A percentile compares a stretch with the other conserved stretches of the same genome.
phyloP scores from a whole-genome alignment of 2,797 vertebrate species.

The Poeciliopsis paucimaculata region DNA sequence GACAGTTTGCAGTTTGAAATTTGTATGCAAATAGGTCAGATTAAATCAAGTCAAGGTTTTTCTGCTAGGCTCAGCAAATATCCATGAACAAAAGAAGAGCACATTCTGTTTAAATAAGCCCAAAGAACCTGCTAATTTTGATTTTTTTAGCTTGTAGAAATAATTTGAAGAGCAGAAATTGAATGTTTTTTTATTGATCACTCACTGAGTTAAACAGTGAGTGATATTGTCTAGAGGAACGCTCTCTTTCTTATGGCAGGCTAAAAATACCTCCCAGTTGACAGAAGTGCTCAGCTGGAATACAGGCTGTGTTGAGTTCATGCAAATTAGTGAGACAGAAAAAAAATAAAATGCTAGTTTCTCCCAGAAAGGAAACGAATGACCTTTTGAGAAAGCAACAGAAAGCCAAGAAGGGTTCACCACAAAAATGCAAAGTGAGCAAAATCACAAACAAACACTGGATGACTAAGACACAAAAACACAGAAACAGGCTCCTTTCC shows the following conservation, averaged over 20 bases:
- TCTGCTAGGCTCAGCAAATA: constrained; percentile 35
- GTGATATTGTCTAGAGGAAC: constrained; percentile 2
- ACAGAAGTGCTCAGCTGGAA: constrained; percentile 49
- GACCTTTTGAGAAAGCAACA: constrained; percentile 32
- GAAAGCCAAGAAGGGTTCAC: constrained; percentile 13
- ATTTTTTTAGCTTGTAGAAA: constrained; percentile 34
- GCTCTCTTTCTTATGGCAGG: constrained; percentile 30
- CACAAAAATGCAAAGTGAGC: constrained; percentile 21
- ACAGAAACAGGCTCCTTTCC: background rate
- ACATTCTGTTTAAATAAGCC: constrained; percentile 21
- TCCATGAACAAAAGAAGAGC: constrained; percentile 38
- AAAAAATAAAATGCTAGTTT: constrained; percentile 31
- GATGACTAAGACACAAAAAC: background rate
- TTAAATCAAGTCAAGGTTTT: constrained; percentile 29
- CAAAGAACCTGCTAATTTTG: constrained; percentile 40
- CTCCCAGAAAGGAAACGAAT: constrained; percentile 46
- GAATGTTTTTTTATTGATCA: background rate
- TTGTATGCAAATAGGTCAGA: constrained; percentile 50
- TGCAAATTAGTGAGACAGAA: constrained; percentile 51
- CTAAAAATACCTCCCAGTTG: constrained; percentile 28
- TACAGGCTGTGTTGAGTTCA: constrained; percentile 32
- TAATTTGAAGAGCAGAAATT: constrained; percentile 42
- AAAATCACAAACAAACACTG: constrained; percentile 29
- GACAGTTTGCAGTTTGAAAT: constrained; percentile 35
- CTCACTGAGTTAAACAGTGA: constrained; percentile 20